Evolutionary conservation across 2,888 invertebrate species (phyloP).

Genomic region (Sinodicranocentrus sp.): DNA sequence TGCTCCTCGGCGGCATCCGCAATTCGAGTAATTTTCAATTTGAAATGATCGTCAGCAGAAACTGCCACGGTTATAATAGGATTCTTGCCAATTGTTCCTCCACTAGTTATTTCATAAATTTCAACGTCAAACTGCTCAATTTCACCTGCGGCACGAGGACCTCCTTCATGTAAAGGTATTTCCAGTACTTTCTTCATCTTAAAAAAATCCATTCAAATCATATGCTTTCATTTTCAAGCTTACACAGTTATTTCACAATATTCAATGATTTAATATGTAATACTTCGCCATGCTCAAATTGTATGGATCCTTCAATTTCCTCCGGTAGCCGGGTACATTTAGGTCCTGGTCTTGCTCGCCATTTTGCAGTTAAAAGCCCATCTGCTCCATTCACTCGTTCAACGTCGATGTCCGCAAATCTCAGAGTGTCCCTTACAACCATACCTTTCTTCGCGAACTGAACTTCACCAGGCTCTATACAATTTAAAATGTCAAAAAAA

Average conservation of each 20-base stretch:
- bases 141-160: constrained; percentile 74
- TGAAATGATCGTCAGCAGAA: constrained; percentile 80
- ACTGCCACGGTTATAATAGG: constrained; percentile 80
- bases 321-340: constrained; percentile 77
- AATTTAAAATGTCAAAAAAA: too few species aligned
- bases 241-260: too few species aligned
- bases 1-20: constrained; percentile 27
- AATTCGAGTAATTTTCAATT: constrained; percentile 19
- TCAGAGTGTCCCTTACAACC: constrained; percentile 81
- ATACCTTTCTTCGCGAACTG: constrained; percentile 81
- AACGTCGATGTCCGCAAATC: constrained; percentile 79
- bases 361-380: constrained; percentile 80
- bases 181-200: constrained; percentile 73
- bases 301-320: constrained; percentile 78
- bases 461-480: constrained; percentile 81
- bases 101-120: constrained; percentile 78
- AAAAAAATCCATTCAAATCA: too few species aligned
- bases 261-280: too few species aligned
- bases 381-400: constrained; percentile 80
- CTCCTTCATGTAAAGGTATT: constrained; percentile 16
- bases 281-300: constrained; percentile 79
- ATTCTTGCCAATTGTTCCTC: constrained; percentile 80
- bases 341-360: constrained; percentile 81
- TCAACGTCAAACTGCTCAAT: constrained; percentile 82
- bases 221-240: too few species aligned